Evolutionary conservation across 2,113 vertebrate species (phyloP), one percentile per base, ranked within the genome.

Genomic region (Channa maculata): DNA sequence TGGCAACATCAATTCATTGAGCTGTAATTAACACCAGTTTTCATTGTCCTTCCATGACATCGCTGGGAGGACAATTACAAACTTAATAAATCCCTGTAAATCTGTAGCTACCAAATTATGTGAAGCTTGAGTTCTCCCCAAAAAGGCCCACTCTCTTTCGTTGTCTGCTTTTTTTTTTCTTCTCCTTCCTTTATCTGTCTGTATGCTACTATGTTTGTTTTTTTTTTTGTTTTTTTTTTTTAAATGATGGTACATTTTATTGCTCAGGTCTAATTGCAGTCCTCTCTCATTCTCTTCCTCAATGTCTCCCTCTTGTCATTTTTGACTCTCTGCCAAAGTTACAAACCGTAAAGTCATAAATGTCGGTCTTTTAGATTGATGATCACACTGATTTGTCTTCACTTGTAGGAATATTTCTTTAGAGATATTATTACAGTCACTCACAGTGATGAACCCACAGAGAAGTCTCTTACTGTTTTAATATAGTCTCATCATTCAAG

Each of bases 1-100:
- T 43, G 58, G 68, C 62, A 68, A 38, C 80, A 79, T 83, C 48
- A 68, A 65, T 82, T 78, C 65, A 79, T 39, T 67, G 72, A 66
- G 80, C 69, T 79, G 80, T 86, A 89, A 91, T 90, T 87, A 89
- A 82, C 82, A 69, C 10, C 43, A 57, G 64, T 76, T 87, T 79
- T 64, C 46, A 69, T 66, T 87, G 74, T 80, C 79, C 78, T 67
- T 81, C 65, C 33, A 12, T 79, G 77, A 84, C 86, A 82, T 86
- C 13, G 58, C 84, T 86, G 41, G 4, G 39, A 80, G 89, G 80
- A 63, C 53, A 76, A 84, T 75, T 77, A 70, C 44, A 76, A 74
- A 83, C 45, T 15, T 71, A 65, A 78, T 82, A 60, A 71, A 84
- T 85, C 69, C 52, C 61, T 77, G 44, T 80, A 78, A 85, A 73